A percentile compares a stretch with the other conserved stretches of the same genome.
phyloP scores from a whole-genome alignment of 2,888 invertebrate species.

The Rhabditophanes sp. region DNA sequence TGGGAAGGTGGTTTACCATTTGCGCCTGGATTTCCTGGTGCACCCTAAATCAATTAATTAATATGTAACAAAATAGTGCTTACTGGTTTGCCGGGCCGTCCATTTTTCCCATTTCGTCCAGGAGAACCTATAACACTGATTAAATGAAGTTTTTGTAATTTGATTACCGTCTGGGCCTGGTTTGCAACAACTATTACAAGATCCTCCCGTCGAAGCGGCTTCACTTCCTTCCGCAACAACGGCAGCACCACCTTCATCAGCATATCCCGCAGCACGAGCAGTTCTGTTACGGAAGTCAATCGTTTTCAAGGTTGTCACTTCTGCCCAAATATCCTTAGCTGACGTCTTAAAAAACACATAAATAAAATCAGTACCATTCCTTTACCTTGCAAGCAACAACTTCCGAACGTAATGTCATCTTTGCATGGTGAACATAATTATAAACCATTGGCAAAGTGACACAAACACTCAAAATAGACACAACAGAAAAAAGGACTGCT shows the following conservation, averaged over 20 bases:
- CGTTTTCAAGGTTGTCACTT: constrained; percentile 43
- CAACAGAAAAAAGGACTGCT: constrained; percentile 42
- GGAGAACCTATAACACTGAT: too few species aligned
- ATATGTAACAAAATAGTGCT: constrained; percentile 23
- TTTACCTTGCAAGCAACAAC: constrained; percentile 42
- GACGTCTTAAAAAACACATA: constrained; percentile 25
- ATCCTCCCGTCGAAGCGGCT: constrained; percentile 1
- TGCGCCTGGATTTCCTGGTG: constrained; percentile 24
- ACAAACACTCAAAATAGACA: constrained; percentile 43
- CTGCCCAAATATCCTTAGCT: constrained; percentile 43
- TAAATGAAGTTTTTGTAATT: too few species aligned
- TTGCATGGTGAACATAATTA: constrained; percentile 41
- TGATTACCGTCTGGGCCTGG: constrained; percentile 38
- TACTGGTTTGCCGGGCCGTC: constrained; percentile 28
- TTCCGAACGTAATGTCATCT: constrained; percentile 43
- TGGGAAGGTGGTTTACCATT: constrained; percentile 27
- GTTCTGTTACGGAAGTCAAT: constrained; percentile 35
- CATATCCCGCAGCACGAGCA: constrained; percentile 39
- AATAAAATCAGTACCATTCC: too few species aligned
- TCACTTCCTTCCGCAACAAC: constrained; percentile 1
- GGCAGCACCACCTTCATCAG: constrained; percentile 7
- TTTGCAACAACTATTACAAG: constrained; percentile 33
- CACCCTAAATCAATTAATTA: too few species aligned
- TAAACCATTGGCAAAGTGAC: constrained; percentile 42
- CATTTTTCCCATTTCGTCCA: constrained; percentile 24